Conservation (phyloP, 2,797 vertebrate species). For the Falco berigora region DNA sequence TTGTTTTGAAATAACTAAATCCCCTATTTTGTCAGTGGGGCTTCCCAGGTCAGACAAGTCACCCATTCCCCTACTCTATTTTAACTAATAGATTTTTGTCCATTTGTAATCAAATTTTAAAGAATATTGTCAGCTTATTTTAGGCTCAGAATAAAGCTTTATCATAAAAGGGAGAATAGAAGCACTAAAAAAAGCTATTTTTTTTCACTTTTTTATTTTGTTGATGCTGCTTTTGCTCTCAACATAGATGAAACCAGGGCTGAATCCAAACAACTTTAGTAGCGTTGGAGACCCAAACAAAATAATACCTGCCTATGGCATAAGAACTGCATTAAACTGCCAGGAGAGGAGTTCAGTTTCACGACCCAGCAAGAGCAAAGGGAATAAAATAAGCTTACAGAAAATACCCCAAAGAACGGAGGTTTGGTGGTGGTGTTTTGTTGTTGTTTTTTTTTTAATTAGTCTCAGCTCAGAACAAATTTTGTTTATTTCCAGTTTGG, state of each 20-base stretch:
- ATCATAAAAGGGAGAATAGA: neutral
- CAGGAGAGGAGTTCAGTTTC: neutral
- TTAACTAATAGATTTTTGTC: neutral
- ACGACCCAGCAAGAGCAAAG: neutral
- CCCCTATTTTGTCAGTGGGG: neutral
- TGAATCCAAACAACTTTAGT: neutral
- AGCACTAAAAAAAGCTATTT: neutral
- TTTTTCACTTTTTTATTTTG: neutral
- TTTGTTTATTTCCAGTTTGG: neutral
- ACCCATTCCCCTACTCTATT: neutral
- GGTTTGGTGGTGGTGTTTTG: neutral
- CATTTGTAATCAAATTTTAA: neutral
- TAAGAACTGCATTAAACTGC: neutral
- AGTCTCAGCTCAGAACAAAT: neutral
- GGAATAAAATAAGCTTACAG: neutral
- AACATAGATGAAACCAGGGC: neutral
- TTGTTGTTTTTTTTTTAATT: neutral
- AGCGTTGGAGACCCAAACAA: neutral
- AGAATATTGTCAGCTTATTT: neutral
- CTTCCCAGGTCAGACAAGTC: neutral
- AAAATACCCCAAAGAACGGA: neutral
- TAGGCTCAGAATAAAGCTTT: neutral
- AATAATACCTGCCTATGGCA: neutral
- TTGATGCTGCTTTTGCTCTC: neutral
- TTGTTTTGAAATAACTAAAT: neutral